These are phyloP conservation scores for Drosophila persimilis DNA, from an alignment of 1,140 invertebrate genomes.

Conservation along the genomic window DNA sequence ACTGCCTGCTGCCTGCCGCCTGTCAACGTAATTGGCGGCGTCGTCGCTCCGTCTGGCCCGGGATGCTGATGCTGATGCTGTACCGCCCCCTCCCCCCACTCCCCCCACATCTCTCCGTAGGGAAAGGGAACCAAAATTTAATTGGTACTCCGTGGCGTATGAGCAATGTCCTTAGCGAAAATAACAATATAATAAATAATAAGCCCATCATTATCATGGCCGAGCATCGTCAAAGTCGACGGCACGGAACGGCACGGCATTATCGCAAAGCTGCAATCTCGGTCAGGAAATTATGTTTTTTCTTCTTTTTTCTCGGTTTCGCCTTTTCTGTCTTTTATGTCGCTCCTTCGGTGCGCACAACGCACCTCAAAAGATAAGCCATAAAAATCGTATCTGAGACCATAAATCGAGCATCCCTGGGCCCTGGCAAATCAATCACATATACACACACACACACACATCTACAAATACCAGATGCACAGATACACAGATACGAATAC, in stretches of 20 bases:
- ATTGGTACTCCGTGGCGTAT: constrained; percentile 72
- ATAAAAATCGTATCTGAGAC: constrained; percentile 68
- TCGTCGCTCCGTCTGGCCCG: constrained; percentile 55
- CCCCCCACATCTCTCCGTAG: no score
- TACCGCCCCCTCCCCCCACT: no score
- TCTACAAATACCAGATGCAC: no score
- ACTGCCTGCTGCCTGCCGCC: not conserved
- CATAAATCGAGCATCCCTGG: constrained; percentile 62
- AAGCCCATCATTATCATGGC: constrained; percentile 69
- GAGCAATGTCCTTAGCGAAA: constrained; percentile 52
- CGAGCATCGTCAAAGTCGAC: constrained; percentile 49
- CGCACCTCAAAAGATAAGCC: constrained; percentile 72
- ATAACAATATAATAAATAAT: constrained; percentile 73
- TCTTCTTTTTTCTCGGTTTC: constrained; percentile 22
- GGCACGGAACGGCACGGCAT: constrained; percentile 8
- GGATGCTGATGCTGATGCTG: constrained; percentile 7
- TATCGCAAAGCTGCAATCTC: constrained; percentile 69
- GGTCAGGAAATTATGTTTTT: constrained; percentile 75
- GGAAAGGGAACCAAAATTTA: constrained; percentile 48
- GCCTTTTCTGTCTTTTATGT: constrained; percentile 41
- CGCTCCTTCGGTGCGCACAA: constrained; percentile 51
- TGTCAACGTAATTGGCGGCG: constrained; percentile 68
- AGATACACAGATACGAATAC: constrained; percentile 3
- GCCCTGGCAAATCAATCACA: constrained; percentile 66
- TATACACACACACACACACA: constrained; percentile 6